Conservation (phyloP, 2,113 vertebrate species). For the Calypte anna region DNA sequence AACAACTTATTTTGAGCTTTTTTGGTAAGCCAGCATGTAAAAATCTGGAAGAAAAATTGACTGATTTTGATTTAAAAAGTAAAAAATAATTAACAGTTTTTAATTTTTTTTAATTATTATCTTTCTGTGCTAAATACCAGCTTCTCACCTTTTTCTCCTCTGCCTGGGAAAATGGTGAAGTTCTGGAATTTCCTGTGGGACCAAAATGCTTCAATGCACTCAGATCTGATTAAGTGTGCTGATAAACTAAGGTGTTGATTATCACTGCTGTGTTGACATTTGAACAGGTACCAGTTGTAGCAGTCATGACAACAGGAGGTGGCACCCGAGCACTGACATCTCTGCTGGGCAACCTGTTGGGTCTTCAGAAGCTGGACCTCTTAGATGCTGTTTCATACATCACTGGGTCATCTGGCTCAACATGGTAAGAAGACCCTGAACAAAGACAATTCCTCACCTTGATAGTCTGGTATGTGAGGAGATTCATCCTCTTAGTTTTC, state of each 20-base stretch:
- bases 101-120: not conserved
- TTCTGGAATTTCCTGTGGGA: not conserved
- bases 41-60: not conserved
- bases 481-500: not conserved
- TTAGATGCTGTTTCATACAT: slow-evolving; percentile 85
- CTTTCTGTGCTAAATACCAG: not conserved
- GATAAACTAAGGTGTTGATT: not conserved
- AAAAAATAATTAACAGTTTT: not conserved
- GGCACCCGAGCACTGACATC: slow-evolving; percentile 84
- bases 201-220: not conserved
- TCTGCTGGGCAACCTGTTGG: slow-evolving; percentile 79
- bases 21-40: not conserved
- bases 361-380: slow-evolving; percentile 82
- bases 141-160: not conserved
- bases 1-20: not conserved
- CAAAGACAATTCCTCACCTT: not conserved
- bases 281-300: slow-evolving; percentile 83
- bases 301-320: slow-evolving; percentile 86
- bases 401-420: slow-evolving; percentile 86
- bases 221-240: not conserved
- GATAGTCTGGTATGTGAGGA: not conserved
- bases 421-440: slow-evolving; percentile 79
- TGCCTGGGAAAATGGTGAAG: not conserved
- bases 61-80: not conserved
- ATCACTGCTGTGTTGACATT: not conserved